phyloP scores from a whole-genome alignment of 2,113 vertebrate species.

The Panthera leo region DNA sequence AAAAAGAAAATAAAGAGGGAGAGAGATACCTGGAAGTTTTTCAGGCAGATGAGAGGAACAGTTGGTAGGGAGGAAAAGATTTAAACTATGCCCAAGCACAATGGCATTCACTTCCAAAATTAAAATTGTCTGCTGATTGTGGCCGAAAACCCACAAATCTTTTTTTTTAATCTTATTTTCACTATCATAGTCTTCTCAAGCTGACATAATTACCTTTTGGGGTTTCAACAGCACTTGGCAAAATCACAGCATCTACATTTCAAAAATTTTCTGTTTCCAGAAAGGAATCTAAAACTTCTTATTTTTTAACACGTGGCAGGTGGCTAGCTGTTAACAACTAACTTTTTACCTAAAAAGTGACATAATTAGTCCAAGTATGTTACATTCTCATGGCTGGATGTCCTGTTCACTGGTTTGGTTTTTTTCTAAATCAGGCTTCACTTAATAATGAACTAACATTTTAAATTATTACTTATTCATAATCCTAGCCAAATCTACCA shows the following conservation, averaged over 20 bases:
- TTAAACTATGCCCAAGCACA: conserved; percentile 58
- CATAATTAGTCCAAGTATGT: conserved; percentile 47
- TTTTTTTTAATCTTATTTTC: conserved; percentile 62
- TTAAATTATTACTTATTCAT: conserved; percentile 58
- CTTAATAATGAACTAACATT: conserved; percentile 64
- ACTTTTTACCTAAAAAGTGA: conserved; percentile 55
- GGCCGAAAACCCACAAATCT: conserved; percentile 60
- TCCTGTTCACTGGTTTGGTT: not conserved
- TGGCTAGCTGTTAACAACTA: conserved; percentile 47
- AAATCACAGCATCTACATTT: conserved; percentile 68
- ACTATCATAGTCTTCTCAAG: conserved; percentile 66
- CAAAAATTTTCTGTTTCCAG: conserved; percentile 70
- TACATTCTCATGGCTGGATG: conserved; percentile 55
- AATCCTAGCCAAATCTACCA: not conserved
- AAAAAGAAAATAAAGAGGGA: not conserved
- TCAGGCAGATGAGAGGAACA: conserved; percentile 66
- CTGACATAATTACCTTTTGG: conserved; percentile 71
- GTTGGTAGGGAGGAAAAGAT: conserved; percentile 69
- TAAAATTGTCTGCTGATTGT: conserved; percentile 62
- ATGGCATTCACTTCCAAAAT: conserved; percentile 48
- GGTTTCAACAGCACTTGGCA: conserved; percentile 62
- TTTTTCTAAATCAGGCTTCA: conserved; percentile 17
- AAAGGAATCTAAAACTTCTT: conserved; percentile 59
- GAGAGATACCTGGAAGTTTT: not conserved
- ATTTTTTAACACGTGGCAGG: conserved; percentile 72